These are phyloP conservation scores for Lepidurus arcticus DNA, from an alignment of 1,140 invertebrate genomes.

Conservation along the genomic window DNA sequence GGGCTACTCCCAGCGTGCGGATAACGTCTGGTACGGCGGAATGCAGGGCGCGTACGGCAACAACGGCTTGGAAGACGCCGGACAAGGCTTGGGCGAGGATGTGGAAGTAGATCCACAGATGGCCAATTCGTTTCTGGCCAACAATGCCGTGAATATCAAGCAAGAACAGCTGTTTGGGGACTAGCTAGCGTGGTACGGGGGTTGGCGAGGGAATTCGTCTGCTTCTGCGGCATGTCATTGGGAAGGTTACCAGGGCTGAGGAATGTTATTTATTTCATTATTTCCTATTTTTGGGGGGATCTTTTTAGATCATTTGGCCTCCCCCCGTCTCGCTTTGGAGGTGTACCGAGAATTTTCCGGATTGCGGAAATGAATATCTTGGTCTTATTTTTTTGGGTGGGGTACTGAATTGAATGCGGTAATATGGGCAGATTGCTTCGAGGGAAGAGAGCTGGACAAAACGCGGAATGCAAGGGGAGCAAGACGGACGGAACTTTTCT, in stretches of 20 bases:
- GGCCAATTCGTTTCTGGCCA: background rate
- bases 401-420: no score
- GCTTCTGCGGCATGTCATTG: background rate
- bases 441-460: no score
- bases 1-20: background rate
- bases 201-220: background rate
- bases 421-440: no score
- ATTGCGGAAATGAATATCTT: no score
- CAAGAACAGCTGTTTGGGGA: slow-evolving; percentile 34
- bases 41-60: slow-evolving; percentile 22
- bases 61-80: slow-evolving; percentile 8
- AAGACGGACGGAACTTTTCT: no score
- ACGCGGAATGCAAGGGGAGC: no score
- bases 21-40: slow-evolving; percentile 24
- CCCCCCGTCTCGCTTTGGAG: no score
- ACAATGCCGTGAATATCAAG: slow-evolving; percentile 30
- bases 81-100: slow-evolving; percentile 25
- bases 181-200: slow-evolving; percentile 20
- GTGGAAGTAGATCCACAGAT: slow-evolving; percentile 29
- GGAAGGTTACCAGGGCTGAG: no score
- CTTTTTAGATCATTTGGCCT: no score
- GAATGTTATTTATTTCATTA: background rate
- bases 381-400: no score
- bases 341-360: no score
- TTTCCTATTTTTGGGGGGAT: background rate